phyloP scores from a whole-genome alignment of 2,888 invertebrate species.

The Cryptus viduatorius region DNA sequence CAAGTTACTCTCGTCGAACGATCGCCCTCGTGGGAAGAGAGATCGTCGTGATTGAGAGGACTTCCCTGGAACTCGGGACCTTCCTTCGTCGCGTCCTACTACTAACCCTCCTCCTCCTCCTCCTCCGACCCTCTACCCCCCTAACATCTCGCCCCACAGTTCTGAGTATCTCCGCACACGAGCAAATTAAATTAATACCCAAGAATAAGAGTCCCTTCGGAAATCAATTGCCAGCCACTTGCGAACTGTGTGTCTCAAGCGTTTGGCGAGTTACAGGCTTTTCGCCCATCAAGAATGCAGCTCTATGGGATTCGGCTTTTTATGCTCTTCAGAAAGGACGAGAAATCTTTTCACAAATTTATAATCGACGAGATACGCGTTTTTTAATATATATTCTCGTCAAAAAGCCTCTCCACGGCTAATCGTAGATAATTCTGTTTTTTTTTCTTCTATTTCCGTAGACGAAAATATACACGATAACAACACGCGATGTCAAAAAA shows the following conservation, averaged over 20 bases:
- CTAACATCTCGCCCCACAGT: conserved; percentile 32
- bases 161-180: conserved; percentile 48
- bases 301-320: too few species aligned
- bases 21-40: conserved; percentile 80
- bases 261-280: background rate
- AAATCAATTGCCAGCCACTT: conserved; percentile 56
- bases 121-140: conserved; percentile 28
- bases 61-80: conserved; percentile 70
- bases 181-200: conserved; percentile 66
- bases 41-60: conserved; percentile 78
- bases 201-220: conserved; percentile 65
- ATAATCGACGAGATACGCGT: too few species aligned
- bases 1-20: conserved; percentile 74
- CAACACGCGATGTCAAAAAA: too few species aligned
- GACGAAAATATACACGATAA: too few species aligned
- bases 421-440: too few species aligned
- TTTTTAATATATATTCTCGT: too few species aligned
- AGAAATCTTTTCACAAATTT: too few species aligned
- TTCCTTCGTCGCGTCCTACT: conserved; percentile 62
- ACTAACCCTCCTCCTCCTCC: conserved; percentile 21
- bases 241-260: background rate
- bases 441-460: too few species aligned
- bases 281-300: conserved; percentile 9
- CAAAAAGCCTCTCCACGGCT: too few species aligned
- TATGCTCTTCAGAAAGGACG: too few species aligned